Percentiles rank a stretch among this genome's conserved stretches.
These are phyloP conservation scores for Lota lota DNA, from an alignment of 2,113 vertebrate genomes.

Conservation along the genomic window DNA sequence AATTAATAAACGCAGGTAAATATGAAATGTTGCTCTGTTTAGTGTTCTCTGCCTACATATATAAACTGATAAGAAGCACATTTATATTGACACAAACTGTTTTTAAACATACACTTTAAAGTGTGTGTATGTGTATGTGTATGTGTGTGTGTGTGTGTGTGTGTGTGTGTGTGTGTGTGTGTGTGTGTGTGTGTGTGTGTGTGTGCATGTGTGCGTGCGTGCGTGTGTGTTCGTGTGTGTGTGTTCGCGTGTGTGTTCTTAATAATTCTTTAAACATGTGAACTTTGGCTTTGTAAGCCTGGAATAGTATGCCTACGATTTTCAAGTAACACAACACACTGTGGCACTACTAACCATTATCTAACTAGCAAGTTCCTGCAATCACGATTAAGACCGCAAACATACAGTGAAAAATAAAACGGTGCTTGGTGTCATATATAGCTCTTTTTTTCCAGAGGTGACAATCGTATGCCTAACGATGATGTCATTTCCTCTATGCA, in stretches of 20 bases:
- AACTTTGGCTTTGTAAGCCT: no score
- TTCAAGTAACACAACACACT: no score
- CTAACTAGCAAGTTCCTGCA: no score
- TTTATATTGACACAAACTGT: no score
- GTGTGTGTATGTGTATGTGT: neutral
- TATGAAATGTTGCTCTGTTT: neutral
- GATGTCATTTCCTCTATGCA: slow-evolving; percentile 68
- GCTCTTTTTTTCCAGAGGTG: no score
- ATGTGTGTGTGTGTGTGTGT: neutral
- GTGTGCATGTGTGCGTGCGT: neutral
- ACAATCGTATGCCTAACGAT: slow-evolving; percentile 12
- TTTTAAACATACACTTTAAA: neutral
- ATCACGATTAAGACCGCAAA: no score
- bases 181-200: slow-evolving; percentile 6
- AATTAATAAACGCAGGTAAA: neutral
- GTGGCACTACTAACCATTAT: no score
- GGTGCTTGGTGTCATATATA: no score
- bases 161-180: slow-evolving; percentile 3
- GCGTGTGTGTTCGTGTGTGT: slow-evolving; percentile 1
- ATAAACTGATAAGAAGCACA: neutral
- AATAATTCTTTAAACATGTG: neutral
- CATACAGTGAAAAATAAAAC: no score
- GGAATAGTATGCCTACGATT: no score
- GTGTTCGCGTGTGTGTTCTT: neutral
- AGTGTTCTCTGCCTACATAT: no score